Conservation (phyloP, 2,888 invertebrate species). For the Chrysotoxum bicinctum region DNA sequence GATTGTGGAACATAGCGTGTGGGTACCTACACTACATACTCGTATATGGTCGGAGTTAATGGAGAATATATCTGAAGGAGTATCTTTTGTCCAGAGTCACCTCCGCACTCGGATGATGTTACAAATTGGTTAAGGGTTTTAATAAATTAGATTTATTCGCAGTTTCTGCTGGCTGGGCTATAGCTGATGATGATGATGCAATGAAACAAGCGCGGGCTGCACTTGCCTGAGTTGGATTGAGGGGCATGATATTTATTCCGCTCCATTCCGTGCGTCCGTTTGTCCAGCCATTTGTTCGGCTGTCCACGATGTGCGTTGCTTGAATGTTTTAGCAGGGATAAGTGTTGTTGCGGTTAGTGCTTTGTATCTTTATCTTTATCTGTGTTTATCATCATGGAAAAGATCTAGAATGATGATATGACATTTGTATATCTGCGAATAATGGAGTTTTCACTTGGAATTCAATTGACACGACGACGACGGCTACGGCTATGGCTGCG, state of each 20-base stretch:
- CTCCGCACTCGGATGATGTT: conserved; percentile 66
- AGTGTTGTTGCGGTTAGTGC: conserved; percentile 46
- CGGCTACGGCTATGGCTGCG: background rate
- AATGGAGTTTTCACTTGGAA: conserved; percentile 62
- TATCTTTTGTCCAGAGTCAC: conserved; percentile 24
- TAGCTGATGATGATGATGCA: conserved; percentile 29
- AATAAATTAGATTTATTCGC: conserved; percentile 70
- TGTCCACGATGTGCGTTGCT: conserved; percentile 1
- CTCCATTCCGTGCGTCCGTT: background rate
- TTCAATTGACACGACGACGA: conserved; percentile 65
- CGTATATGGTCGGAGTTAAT: conserved; percentile 34
- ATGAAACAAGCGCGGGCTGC: conserved; percentile 35
- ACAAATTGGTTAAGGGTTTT: conserved; percentile 72
- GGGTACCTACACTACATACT: background rate
- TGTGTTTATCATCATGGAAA: background rate
- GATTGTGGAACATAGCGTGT: conserved; percentile 20
- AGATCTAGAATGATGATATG: conserved; percentile 17
- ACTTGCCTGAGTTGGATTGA: background rate
- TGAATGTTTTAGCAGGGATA: conserved; percentile 57
- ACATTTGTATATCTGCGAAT: conserved; percentile 35
- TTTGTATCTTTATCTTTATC: background rate
- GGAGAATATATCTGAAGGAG: conserved; percentile 62
- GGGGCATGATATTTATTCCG: background rate
- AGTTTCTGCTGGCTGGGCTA: conserved; percentile 24
- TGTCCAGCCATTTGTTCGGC: background rate